Percentiles rank a stretch among this genome's conserved stretches.
phyloP scores from a whole-genome alignment of 2,888 invertebrate species.

The Papilio elwesi region DNA sequence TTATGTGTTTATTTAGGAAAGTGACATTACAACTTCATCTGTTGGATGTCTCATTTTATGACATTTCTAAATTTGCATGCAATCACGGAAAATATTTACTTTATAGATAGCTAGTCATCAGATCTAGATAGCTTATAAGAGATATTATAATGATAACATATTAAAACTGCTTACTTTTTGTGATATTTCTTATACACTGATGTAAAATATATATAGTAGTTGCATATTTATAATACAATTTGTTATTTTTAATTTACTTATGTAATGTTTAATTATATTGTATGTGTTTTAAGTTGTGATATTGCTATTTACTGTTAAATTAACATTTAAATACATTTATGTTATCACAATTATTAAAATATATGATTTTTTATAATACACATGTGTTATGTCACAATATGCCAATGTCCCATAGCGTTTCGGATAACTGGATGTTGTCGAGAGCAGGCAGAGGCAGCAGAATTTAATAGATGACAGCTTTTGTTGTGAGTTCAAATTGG shows the following conservation, averaged over 20 bases:
- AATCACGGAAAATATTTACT: constrained; percentile 19
- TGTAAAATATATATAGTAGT: constrained; percentile 10
- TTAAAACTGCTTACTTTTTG: constrained; percentile 19
- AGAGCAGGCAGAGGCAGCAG: no score
- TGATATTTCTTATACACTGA: constrained; percentile 2
- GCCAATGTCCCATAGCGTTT: no score
- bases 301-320: constrained; percentile 28
- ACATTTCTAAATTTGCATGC: constrained; percentile 1
- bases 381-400: neutral
- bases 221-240: constrained; percentile 14
- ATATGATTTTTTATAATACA: constrained; percentile 30
- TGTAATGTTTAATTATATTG: constrained; percentile 6
- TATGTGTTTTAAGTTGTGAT: constrained; percentile 37
- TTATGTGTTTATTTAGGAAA: constrained; percentile 2
- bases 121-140: constrained; percentile 37
- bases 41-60: neutral
- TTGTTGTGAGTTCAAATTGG: no score
- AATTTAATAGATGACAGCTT: no score
- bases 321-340: constrained; percentile 24
- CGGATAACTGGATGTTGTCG: no score
- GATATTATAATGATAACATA: constrained; percentile 21
- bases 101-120: constrained; percentile 37
- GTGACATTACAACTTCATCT: constrained; percentile 13
- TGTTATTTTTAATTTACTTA: constrained; percentile 5
- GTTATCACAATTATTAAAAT: constrained; percentile 20